Base-by-base conservation (phyloP, 1,140 invertebrate genomes). In the Ruditapes philippinarum region DNA sequence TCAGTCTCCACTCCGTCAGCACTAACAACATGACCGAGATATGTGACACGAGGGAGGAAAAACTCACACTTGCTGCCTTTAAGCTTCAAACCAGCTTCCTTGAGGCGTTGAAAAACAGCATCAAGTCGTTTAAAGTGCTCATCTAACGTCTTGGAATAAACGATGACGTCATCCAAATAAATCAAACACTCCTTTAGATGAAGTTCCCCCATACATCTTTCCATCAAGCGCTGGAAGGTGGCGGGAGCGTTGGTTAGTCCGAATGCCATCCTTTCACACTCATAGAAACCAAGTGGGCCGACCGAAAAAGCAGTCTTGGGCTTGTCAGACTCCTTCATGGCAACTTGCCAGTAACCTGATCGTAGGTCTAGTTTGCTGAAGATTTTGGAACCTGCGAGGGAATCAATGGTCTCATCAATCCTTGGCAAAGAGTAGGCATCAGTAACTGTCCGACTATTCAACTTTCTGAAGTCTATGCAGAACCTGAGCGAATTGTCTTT, bases 351-450 rank as follows among this genome's bases (percentile, higher is more conserved):
- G 70, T 90, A 94, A 7, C 91, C 93, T 51, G 73, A 73, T 12
- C 62, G 28, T n/a, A 93, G 49, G 93, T 97, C 96, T 0, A 97
- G 90, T 0, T 94, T 93, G 0, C 93, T 92, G 82, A 96, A 97
- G 40, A 95, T 92, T 12, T 82, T 94, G 11, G 92, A 91, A 3
- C 94, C 95, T 0, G 84, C n/a, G 0, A 97, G 86, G 7, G 76
- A 82, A 36, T 94, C 80, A 0, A 97, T 79, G 19, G 91, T 91
- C 25, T 96, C 96, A 19, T 96, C 95, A 31, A 97, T 96, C 0
- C 93, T 70, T 0, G 96, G 96, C 0, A 97, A 83, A 92, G 97
- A 96, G 91, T 96, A 97, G 68, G 89, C 93, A 91, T 97, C 96
- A 57, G 92, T 90, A 0, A 93, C 92, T 0, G 95, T 96, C 0